Evolutionary conservation across 2,888 invertebrate genomes (phyloP), one percentile per base, ranked within the genome.

Genomic region (Apocheima hispidaria): DNA sequence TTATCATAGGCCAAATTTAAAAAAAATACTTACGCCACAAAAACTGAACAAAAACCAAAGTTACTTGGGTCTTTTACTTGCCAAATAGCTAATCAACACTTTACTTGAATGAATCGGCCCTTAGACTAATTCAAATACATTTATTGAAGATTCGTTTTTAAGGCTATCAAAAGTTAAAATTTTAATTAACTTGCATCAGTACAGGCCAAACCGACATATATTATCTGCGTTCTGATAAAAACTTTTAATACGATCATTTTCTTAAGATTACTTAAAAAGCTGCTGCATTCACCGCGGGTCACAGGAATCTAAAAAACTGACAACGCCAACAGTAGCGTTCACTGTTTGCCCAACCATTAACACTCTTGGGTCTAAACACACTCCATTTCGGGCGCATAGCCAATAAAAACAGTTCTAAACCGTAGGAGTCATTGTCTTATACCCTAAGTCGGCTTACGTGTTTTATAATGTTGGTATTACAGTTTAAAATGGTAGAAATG

Each of bases 291-390:
- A 14, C n/a, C 16, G 9, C 3, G 26, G 51, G 54, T 54, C 63
- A 38, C 38, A 57, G 35, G 41, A 61, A 51, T 54, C 54, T 35
- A 46, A 54, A 55, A 60, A 62, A 40, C 43, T 55, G 21, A 16
- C 60, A 49, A 30, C 48, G 26, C 49, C 43, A 63, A 62, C 82
- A 79, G 86, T 83, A 88, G 88, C 83, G 12, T 44, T 50, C 58
- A 55, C 56, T 87, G 75, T 88, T 88, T 86, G 74, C 74, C 30
- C 46, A 75, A 52, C 79, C 81, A 86, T 88, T 88, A 85, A 72
- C 88, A 82, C 82, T 69, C 51, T 18, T 69, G 74, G 77, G 72
- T 78, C 82, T 84, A 83, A 86, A 79, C 69, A 69, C 59, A 61
- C 55, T 55, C 56, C 52, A 40, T 41, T 20, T 43, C 26, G 49